Evolutionary conservation across 2,888 invertebrate genomes (phyloP).

Genomic region (Pasiphila rectangulata): DNA sequence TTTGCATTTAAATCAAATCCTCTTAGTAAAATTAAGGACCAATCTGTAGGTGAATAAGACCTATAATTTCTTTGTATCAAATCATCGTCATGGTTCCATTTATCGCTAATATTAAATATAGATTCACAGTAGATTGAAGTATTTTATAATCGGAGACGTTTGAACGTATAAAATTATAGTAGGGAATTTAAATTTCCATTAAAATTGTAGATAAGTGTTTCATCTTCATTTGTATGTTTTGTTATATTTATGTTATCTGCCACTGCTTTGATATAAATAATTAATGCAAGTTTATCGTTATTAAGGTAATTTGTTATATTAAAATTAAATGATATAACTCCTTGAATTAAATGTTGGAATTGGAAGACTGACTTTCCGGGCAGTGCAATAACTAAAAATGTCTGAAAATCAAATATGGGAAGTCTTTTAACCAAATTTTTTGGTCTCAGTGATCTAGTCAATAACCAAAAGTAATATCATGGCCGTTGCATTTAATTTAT

Average conservation of each 20-base stretch:
- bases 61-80: conserved; percentile 53
- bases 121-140: conserved; percentile 42
- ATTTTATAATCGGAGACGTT: conserved; percentile 45
- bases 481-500: conserved; percentile 25
- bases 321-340: too few species aligned
- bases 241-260: background rate
- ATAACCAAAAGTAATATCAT: conserved; percentile 19
- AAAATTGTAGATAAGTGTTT: conserved; percentile 6
- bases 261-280: background rate
- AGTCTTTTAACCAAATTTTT: conserved; percentile 6
- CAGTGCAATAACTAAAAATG: conserved; percentile 64
- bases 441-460: conserved; percentile 26
- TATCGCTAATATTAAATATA: conserved; percentile 37
- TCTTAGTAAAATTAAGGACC: conserved; percentile 64
- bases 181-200: conserved; percentile 17
- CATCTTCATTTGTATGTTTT: background rate
- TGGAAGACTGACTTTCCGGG: conserved; percentile 71
- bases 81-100: conserved; percentile 50
- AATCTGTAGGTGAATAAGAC: conserved; percentile 60
- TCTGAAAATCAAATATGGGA: conserved; percentile 1
- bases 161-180: conserved; percentile 24
- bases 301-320: background rate
- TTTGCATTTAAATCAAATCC: conserved; percentile 15
- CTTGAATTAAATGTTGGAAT: conserved; percentile 14
- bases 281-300: background rate